Evolutionary conservation across 1,140 invertebrate species (phyloP), one percentile per base, ranked within the genome.

Genomic region (Gerris buenoi): DNA sequence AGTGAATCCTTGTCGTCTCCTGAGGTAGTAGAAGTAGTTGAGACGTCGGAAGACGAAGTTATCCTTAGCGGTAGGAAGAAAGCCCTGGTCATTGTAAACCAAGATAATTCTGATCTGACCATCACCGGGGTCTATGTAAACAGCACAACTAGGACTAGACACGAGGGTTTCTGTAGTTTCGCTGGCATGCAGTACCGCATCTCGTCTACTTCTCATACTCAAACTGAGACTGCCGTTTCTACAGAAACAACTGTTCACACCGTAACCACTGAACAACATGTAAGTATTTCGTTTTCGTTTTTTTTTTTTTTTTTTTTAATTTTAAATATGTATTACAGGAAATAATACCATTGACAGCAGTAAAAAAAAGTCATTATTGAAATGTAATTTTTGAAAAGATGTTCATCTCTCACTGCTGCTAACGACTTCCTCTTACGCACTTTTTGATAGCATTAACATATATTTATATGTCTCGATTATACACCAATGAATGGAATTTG

Each of bases 81-180:
- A 68, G 81, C 87, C 79, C 79, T 82, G 29, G 77, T 82, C 73
- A 82, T 86, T 22, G 88, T 90, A 71, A 81, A 90, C 10, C 88
- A 88, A 73, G 88, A 90, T 75, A 89, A 91, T 71, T 89, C 89
- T 0, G 89, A 91, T 71, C 88, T 92, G 0, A 92, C 89, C 60
- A 90, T 91, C 67, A 91, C 89, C 1, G 88, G 88, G 25, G 88
- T 91, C 64, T 88, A 87, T 73, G 85, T 87, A 57, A 87, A 87
- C 75, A 81, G 81, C 67, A 86, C 85, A 77, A 90, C 84, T 68
- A 81, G 78, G 75, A 88, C 83, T 70, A 87, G 84, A 75, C 88
- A 89, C 73, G 88, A 90, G 77, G 88, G 88, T 28, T 90, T 88
- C 74, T 91, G 88, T 74, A 89, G 85, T 67, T 87, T 88, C 68